These are phyloP conservation scores for Channa argus DNA, from an alignment of 2,113 vertebrate species.

Conservation along the genomic window DNA sequence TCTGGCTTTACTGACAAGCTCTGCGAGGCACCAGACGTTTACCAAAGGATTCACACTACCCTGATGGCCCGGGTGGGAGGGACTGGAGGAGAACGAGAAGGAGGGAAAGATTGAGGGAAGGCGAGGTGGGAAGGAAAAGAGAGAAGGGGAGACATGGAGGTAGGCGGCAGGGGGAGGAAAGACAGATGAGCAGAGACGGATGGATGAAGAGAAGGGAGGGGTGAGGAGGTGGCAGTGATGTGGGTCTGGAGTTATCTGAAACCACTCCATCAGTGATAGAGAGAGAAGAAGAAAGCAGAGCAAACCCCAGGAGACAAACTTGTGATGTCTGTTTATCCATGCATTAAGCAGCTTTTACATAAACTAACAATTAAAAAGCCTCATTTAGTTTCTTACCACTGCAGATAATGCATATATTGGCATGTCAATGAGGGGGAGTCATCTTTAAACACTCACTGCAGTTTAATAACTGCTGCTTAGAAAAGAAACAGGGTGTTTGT, in stretches of 20 bases:
- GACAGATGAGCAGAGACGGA: conserved; percentile 6
- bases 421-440: conserved; percentile 38
- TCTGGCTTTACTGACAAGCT: conserved; percentile 76
- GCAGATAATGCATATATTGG: conserved; percentile 51
- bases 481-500: neutral
- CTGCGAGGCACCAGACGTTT: conserved; percentile 72
- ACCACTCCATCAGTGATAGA: conserved; percentile 52
- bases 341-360: conserved; percentile 65
- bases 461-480: conserved; percentile 17
- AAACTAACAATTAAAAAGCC: conserved; percentile 74
- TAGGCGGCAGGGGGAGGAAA: neutral
- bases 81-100: neutral
- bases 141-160: neutral
- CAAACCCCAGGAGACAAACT: conserved; percentile 38
- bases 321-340: conserved; percentile 64
- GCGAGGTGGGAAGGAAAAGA: neutral
- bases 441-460: conserved; percentile 29
- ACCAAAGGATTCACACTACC: conserved; percentile 66
- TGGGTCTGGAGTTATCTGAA: conserved; percentile 53
- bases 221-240: conserved; percentile 39
- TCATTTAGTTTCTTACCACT: conserved; percentile 52
- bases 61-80: conserved; percentile 66
- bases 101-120: neutral
- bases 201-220: conserved; percentile 2
- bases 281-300: conserved; percentile 17